Conservation (phyloP, 2,888 invertebrate genomes). For the Melanotus villosus region DNA sequence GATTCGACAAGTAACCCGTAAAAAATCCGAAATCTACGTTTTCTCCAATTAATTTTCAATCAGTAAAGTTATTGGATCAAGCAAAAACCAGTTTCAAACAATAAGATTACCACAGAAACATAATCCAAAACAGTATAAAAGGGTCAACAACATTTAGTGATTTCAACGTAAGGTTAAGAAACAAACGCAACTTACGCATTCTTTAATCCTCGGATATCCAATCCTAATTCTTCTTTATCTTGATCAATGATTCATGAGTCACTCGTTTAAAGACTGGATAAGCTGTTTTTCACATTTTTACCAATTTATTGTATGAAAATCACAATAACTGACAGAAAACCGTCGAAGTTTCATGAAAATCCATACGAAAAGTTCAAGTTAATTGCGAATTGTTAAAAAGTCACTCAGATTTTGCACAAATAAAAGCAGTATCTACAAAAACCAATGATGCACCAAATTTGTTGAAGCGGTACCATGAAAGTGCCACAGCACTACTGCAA, state of each 20-base stretch:
- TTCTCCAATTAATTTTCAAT: too few relatives aligned
- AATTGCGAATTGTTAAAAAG: background rate
- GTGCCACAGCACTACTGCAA: constrained; percentile 44
- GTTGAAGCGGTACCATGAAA: constrained; percentile 28
- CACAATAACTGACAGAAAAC: background rate
- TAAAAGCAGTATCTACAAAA: constrained; percentile 7
- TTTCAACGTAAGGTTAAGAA: constrained; percentile 30
- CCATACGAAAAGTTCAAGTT: background rate
- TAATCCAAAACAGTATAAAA: background rate
- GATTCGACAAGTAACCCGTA: background rate
- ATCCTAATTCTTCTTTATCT: background rate
- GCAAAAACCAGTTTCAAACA: too few relatives aligned
- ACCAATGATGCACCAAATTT: constrained; percentile 28
- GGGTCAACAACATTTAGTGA: constrained; percentile 31
- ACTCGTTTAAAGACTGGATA: constrained; percentile 9
- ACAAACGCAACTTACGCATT: constrained; percentile 34
- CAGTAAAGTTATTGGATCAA: too few relatives aligned
- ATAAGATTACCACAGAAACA: background rate
- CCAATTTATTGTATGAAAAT: background rate
- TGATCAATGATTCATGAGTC: constrained; percentile 15
- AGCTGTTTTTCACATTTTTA: constrained; percentile 10
- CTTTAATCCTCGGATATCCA: background rate
- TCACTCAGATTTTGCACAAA: background rate
- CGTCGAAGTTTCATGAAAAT: background rate
- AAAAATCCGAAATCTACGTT: background rate